These are phyloP conservation scores for Thalpophila matura DNA, from an alignment of 2,888 invertebrate species.

Conservation along the genomic window DNA sequence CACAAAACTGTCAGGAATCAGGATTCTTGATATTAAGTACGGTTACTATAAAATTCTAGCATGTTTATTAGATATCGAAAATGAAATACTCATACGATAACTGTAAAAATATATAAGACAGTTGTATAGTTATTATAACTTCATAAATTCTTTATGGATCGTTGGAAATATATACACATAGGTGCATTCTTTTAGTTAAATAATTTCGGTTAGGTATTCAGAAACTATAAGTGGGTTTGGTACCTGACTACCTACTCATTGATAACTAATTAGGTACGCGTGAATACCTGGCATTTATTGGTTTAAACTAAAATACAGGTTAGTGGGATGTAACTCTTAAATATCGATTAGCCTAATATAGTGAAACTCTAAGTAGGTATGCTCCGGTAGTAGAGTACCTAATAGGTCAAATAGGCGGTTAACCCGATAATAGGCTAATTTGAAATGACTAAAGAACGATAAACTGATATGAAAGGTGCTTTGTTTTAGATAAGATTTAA, in stretches of 20 bases:
- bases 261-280: slow-evolving; percentile 20
- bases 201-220: slow-evolving; percentile 14
- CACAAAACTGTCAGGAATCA: too few relatives aligned
- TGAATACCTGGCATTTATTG: slow-evolving; percentile 18
- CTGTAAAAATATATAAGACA: too few relatives aligned
- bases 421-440: slow-evolving; percentile 20
- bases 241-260: slow-evolving; percentile 23
- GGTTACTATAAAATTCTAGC: too few relatives aligned
- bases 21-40: too few relatives aligned
- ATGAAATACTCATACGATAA: too few relatives aligned
- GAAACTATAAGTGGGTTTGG: slow-evolving; percentile 24
- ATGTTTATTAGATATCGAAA: too few relatives aligned
- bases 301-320: slow-evolving; percentile 24
- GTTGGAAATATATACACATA: background rate
- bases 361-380: slow-evolving; percentile 26
- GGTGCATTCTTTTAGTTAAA: slow-evolving; percentile 3
- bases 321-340: slow-evolving; percentile 35
- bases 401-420: slow-evolving; percentile 10
- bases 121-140: too few relatives aligned
- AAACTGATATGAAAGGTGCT: slow-evolving; percentile 6
- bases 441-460: slow-evolving; percentile 19
- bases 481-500: slow-evolving; percentile 24
- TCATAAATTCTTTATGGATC: background rate
- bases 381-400: background rate
- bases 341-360: slow-evolving; percentile 29